Conservation (phyloP, 1,140 invertebrate species). For the Panulirus ornatus region DNA sequence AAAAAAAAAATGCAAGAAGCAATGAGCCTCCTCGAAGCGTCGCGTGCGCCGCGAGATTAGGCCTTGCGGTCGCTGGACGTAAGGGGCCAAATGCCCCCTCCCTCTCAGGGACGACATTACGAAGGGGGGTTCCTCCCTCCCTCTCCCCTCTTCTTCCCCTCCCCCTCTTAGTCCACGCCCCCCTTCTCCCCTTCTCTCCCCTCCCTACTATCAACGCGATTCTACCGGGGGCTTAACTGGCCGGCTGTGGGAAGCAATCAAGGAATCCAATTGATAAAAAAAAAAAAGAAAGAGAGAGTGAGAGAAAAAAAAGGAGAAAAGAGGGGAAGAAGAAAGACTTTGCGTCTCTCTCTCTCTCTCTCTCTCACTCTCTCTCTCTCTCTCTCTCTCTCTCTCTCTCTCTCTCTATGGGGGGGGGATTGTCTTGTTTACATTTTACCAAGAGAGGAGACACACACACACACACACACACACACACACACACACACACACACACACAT, state of each 20-base stretch:
- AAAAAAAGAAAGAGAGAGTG: not conserved
- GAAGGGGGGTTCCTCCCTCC: too few relatives aligned
- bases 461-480: too few relatives aligned
- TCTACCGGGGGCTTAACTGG: conserved; percentile 42
- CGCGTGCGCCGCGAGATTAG: not conserved
- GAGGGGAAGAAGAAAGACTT: not conserved
- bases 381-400: conserved; percentile 8
- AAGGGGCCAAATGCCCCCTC: not conserved
- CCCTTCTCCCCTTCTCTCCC: too few relatives aligned
- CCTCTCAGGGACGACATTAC: not conserved
- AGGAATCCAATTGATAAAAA: conserved; percentile 58
- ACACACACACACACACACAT: too few relatives aligned
- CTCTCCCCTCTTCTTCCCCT: too few relatives aligned
- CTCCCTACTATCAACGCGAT: conserved; percentile 19
- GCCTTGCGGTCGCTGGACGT: not conserved
- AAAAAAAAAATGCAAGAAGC: conserved; percentile 47
- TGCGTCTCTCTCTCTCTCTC: too few relatives aligned
- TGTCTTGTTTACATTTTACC: conserved; percentile 12
- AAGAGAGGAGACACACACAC: too few relatives aligned
- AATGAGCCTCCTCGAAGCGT: conserved; percentile 8
- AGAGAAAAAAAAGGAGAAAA: not conserved
- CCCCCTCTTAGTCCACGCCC: too few relatives aligned
- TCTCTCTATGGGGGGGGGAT: too few relatives aligned
- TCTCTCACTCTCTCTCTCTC: not conserved
- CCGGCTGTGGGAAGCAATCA: conserved; percentile 56